Evolutionary conservation across 35 echinoderm and acorn worm species (phyloP).

Genomic region (Apostichopus californicus): DNA sequence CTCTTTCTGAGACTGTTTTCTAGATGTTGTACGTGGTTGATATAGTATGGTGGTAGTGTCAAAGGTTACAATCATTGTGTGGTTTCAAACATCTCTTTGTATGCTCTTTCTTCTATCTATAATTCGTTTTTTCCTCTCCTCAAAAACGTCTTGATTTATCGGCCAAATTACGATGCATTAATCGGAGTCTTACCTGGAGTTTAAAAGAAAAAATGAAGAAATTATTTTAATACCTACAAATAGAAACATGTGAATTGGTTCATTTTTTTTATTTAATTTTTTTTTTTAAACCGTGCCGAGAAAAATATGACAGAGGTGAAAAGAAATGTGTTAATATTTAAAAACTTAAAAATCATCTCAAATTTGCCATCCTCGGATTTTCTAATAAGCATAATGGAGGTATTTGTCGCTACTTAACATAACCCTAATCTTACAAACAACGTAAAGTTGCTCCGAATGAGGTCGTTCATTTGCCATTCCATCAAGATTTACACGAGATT

Average conservation of each 20-base stretch:
- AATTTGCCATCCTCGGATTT: background rate
- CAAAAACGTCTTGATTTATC: background rate
- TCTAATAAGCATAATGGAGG: background rate
- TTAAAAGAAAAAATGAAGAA: background rate
- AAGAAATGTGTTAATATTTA: background rate
- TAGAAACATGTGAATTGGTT: too few species aligned
- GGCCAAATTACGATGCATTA: background rate
- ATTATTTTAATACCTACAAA: too few species aligned
- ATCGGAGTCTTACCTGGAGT: background rate
- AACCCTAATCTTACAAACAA: background rate
- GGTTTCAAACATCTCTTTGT: background rate
- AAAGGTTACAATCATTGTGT: background rate
- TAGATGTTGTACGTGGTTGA: background rate
- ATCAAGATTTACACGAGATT: background rate
- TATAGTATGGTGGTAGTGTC: background rate
- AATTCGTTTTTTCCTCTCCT: background rate
- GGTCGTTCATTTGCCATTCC: background rate
- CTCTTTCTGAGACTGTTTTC: background rate
- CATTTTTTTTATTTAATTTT: too few species aligned
- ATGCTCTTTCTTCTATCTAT: background rate
- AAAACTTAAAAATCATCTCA: background rate
- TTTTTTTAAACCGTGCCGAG: too few species aligned
- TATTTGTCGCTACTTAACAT: background rate
- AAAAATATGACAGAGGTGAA: background rate
- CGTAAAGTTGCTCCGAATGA: background rate